Conservation (phyloP, 2,113 vertebrate species). For the Struthio camelus region DNA sequence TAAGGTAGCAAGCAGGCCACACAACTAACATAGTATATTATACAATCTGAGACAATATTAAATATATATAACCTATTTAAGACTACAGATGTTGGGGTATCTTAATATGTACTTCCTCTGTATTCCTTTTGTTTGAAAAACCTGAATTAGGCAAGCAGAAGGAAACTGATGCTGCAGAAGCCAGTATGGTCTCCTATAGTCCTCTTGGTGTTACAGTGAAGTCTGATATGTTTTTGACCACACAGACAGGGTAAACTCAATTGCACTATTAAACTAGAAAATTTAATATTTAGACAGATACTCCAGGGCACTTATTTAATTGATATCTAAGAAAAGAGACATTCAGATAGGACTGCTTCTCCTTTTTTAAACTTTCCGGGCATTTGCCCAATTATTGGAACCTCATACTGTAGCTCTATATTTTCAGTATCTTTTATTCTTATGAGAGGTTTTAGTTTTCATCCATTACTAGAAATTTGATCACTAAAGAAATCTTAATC, state of each 20-base stretch:
- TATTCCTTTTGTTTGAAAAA: background rate
- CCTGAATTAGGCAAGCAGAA: background rate
- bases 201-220: background rate
- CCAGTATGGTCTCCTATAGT: background rate
- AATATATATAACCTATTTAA: background rate
- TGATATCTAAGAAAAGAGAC: background rate
- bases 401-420: background rate
- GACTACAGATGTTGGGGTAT: background rate
- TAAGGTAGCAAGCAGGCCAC: background rate
- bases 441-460: background rate
- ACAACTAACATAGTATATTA: background rate
- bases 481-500: background rate
- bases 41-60: background rate
- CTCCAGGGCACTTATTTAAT: background rate
- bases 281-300: background rate
- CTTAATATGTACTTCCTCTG: background rate
- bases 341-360: background rate
- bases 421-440: background rate
- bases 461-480: background rate
- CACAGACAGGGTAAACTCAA: background rate
- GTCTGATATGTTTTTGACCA: background rate
- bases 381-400: background rate
- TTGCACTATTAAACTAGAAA: background rate
- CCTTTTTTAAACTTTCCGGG: background rate
- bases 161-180: background rate